Conservation (phyloP, 2,888 invertebrate species). For the Chrysolina americana region DNA sequence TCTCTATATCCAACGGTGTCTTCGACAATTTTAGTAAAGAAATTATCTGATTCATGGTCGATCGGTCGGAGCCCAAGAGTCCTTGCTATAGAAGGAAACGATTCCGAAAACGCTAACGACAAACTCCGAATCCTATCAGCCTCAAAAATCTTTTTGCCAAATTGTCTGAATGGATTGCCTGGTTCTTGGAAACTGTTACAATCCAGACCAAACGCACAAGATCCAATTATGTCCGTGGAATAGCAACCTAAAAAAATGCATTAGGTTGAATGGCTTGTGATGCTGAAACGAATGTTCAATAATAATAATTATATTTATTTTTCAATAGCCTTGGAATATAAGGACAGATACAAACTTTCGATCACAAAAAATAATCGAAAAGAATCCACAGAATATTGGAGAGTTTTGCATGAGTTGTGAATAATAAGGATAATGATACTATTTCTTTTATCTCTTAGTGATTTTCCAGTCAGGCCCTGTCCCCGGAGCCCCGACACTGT, state of each 20-base stretch:
- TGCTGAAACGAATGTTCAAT: no score
- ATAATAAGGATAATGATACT: no score
- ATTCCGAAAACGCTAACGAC: background rate
- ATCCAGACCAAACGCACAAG: constrained; percentile 74
- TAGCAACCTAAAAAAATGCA: constrained; percentile 38
- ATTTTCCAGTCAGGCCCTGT: no score
- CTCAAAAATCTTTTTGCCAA: background rate
- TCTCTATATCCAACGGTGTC: constrained; percentile 13
- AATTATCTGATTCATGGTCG: background rate
- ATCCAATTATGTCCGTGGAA: constrained; percentile 56
- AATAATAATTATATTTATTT: no score
- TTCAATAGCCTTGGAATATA: no score
- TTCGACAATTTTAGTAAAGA: constrained; percentile 11
- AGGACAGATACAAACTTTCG: no score
- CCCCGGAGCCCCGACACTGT: no score
- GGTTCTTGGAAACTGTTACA: constrained; percentile 72
- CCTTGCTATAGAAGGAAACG: background rate
- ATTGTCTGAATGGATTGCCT: constrained; percentile 55
- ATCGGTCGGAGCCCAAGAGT: background rate
- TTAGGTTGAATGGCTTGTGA: background rate
- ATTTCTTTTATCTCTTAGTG: no score
- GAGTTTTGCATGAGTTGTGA: no score
- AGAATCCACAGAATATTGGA: no score
- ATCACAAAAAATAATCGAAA: no score
- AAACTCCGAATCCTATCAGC: background rate